Conservation (phyloP, 2,888 invertebrate genomes). For the Calliopum simillimum region DNA sequence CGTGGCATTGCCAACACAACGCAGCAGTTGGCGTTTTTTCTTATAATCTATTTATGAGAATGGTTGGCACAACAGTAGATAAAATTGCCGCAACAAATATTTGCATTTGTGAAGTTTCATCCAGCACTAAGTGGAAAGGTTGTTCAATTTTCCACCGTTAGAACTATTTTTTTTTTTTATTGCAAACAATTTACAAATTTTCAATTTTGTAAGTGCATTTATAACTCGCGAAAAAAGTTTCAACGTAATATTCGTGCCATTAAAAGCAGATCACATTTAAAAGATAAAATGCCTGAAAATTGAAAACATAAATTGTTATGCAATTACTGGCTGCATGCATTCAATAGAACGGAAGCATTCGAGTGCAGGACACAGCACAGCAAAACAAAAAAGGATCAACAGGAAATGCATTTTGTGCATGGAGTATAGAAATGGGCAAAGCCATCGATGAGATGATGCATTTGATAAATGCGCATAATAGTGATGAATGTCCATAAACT, state of each 20-base stretch:
- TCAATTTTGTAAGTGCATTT: neutral
- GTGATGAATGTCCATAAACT: neutral
- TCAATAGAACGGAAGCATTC: neutral
- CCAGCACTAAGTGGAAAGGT: too few species aligned
- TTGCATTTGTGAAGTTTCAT: too few species aligned
- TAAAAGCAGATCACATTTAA: neutral
- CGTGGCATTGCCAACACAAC: too few species aligned
- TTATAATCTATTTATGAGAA: too few species aligned
- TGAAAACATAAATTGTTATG: conserved; percentile 1
- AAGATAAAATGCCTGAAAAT: conserved; percentile 12
- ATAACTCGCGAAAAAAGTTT: neutral
- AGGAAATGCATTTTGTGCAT: neutral
- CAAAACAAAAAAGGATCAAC: neutral
- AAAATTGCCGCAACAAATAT: too few species aligned
- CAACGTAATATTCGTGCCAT: neutral
- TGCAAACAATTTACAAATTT: too few species aligned
- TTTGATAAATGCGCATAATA: conserved; percentile 1
- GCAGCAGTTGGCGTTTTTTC: too few species aligned
- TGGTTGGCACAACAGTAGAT: too few species aligned
- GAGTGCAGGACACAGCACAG: too few species aligned
- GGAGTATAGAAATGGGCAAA: neutral
- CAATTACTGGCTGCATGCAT: neutral
- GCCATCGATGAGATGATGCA: neutral
- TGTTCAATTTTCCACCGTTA: too few species aligned
- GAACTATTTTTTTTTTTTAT: too few species aligned